Evolutionary conservation across 1,140 invertebrate species (phyloP).

Genomic region (Bombus waltoni): DNA sequence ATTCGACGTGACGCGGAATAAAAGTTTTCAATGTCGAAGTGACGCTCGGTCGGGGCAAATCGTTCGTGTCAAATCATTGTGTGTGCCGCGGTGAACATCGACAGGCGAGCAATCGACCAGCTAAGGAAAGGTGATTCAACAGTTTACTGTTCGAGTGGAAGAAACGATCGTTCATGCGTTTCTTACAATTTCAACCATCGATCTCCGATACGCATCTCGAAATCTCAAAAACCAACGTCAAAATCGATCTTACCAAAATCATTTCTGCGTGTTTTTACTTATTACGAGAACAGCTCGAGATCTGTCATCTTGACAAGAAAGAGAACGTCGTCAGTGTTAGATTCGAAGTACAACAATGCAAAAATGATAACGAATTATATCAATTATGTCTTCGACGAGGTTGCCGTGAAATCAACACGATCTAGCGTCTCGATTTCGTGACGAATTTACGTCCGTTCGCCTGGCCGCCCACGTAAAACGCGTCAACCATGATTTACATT

Average conservation of each 20-base stretch:
- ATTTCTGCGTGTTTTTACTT: not conserved
- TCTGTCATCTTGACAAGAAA: no score
- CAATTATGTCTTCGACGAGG: not conserved
- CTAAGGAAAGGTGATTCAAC: not conserved
- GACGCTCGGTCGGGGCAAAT: not conserved
- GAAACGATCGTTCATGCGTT: no score
- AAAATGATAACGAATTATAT: not conserved
- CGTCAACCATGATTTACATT: conserved; percentile 62
- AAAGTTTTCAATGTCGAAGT: conserved; percentile 21
- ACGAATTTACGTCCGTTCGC: conserved; percentile 22
- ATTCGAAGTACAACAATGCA: no score
- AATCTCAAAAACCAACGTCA: not conserved
- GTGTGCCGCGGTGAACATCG: not conserved
- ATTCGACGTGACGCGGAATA: not conserved
- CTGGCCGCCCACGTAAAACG: conserved; percentile 17
- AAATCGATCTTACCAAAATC: not conserved
- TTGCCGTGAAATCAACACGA: not conserved
- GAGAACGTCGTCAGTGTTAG: no score
- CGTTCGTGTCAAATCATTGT: not conserved
- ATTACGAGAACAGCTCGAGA: no score
- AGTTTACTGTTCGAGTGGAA: no score
- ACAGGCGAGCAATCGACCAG: not conserved
- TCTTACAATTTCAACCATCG: no score
- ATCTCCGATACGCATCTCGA: no score
- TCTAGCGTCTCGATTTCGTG: conserved; percentile 29